These are phyloP conservation scores for Darevskia nairensis DNA, from an alignment of 2,797 vertebrate species.

Conservation along the genomic window DNA sequence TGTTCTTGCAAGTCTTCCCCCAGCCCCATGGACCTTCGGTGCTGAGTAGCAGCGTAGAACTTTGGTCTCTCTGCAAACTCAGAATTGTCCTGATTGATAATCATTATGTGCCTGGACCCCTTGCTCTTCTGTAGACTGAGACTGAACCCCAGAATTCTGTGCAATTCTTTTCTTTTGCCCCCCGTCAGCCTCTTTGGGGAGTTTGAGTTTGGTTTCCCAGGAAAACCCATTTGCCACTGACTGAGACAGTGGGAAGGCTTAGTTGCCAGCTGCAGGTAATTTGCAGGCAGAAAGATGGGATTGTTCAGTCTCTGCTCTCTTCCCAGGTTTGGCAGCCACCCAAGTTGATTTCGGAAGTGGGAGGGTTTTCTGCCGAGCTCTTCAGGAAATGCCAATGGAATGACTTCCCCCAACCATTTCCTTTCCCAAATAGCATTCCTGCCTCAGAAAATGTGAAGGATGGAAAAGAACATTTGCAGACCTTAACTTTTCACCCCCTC, in stretches of 20 bases:
- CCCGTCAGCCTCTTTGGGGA: neutral
- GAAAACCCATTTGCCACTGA: neutral
- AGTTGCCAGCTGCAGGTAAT: neutral
- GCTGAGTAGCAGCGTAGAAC: neutral
- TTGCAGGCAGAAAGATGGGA: fast-evolving
- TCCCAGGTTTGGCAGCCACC: conserved; percentile 48
- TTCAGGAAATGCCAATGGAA: conserved; percentile 84
- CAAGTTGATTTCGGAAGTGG: conserved; percentile 68
- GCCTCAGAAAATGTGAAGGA: conserved; percentile 59
- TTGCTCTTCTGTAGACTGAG: neutral
- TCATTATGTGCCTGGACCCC: no score
- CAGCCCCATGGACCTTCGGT: no score
- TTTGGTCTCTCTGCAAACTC: neutral
- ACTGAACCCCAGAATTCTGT: fast-evolving
- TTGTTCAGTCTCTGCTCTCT: neutral
- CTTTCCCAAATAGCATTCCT: conserved; percentile 78
- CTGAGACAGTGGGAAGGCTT: neutral
- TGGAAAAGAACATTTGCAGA: conserved; percentile 53
- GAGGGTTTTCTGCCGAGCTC: conserved; percentile 72
- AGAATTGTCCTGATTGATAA: neutral
- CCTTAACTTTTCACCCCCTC: conserved; percentile 20
- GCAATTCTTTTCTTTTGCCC: neutral
- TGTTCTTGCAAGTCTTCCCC: neutral
- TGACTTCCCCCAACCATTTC: conserved; percentile 81
- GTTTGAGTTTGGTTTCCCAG: neutral